These are phyloP conservation scores for Penaeus japonicus DNA, from an alignment of 1,140 invertebrate species.

Conservation along the genomic window DNA sequence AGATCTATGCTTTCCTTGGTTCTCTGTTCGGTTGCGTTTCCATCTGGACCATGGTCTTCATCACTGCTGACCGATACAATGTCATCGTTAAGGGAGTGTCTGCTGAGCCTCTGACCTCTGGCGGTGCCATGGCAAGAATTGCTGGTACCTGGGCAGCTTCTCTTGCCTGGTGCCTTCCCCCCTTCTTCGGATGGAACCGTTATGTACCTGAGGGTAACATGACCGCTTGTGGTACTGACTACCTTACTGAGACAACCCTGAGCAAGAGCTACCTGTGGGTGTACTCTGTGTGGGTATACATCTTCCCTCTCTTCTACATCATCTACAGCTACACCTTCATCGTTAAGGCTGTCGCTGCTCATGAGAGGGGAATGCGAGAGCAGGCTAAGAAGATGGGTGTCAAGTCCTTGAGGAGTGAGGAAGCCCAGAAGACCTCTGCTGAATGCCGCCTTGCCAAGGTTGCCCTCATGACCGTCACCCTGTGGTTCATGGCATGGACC, in stretches of 20 bases:
- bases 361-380: conserved; percentile 60
- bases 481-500: too few species aligned
- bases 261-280: not conserved
- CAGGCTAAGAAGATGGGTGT: too few species aligned
- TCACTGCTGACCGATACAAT: conserved; percentile 61
- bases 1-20: conserved; percentile 80
- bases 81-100: conserved; percentile 18
- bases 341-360: conserved; percentile 64
- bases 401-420: too few species aligned
- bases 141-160: not conserved
- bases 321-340: conserved; percentile 66
- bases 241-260: not conserved
- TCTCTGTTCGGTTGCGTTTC: conserved; percentile 60
- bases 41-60: conserved; percentile 61
- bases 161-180: not conserved
- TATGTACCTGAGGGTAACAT: conserved; percentile 16
- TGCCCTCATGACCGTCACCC: too few species aligned
- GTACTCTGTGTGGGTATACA: conserved; percentile 38
- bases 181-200: conserved; percentile 16
- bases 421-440: too few species aligned
- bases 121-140: conserved; percentile 2
- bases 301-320: conserved; percentile 56
- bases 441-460: too few species aligned
- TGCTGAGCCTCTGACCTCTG: not conserved
- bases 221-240: conserved; percentile 19